These are phyloP conservation scores for Meliscaeva auricollis DNA, from an alignment of 2,888 invertebrate genomes.

Conservation along the genomic window DNA sequence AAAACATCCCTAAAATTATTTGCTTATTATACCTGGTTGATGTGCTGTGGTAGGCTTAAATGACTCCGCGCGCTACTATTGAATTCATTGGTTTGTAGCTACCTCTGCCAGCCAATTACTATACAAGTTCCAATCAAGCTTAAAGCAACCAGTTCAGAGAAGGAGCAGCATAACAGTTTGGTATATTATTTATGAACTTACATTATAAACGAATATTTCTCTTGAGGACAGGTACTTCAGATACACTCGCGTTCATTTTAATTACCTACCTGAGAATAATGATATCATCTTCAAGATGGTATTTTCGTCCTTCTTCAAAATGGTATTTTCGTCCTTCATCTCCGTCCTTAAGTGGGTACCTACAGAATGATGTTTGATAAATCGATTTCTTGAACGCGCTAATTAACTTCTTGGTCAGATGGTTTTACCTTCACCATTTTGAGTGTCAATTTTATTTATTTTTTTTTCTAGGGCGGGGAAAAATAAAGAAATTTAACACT, in stretches of 20 bases:
- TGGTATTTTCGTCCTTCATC: conserved; percentile 15
- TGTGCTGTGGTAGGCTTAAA: too few relatives aligned
- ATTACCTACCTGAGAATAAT: conserved; percentile 57
- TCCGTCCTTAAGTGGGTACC: neutral
- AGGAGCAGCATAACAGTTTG: too few relatives aligned
- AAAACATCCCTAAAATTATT: neutral
- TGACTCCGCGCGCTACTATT: neutral
- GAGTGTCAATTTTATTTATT: neutral
- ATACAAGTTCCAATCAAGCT: conserved; percentile 65
- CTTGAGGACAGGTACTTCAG: conserved; percentile 49
- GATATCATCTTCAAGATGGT: conserved; percentile 34
- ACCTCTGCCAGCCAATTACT: conserved; percentile 51
- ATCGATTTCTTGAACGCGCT: conserved; percentile 69
- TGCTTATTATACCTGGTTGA: neutral
- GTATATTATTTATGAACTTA: too few relatives aligned
- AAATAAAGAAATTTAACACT: neutral
- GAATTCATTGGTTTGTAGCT: conserved; percentile 11
- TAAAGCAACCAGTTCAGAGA: conserved; percentile 29
- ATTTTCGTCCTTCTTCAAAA: conserved; percentile 12
- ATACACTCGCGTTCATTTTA: conserved; percentile 60
- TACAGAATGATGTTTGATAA: conserved; percentile 32
- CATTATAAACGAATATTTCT: conserved; percentile 7
- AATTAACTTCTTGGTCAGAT: conserved; percentile 69
- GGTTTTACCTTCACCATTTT: conserved; percentile 18
- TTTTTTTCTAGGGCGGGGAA: neutral